Base-by-base conservation (phyloP, 2,888 invertebrate genomes). In the Liopterus haemorrhoidalis region DNA sequence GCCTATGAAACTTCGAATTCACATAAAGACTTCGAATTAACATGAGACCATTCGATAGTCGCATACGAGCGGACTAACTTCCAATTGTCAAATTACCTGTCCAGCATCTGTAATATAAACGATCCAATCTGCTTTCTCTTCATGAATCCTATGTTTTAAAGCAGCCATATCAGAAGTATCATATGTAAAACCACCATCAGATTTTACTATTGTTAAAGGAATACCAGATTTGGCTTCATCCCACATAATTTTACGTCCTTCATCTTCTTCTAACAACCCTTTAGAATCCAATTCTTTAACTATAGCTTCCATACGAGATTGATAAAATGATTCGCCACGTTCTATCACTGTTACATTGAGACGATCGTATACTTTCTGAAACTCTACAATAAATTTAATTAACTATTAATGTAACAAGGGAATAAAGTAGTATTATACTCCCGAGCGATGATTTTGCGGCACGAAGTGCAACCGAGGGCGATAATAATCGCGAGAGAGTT, bases 141-240 rank as follows among this genome's bases (percentile, higher is more conserved):
- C 88, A 42, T 82, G 70, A 2, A 89, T 67, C 37, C 91, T 77
- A 41, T 95, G 85, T 58, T 82, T 85, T 12, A 99, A 78, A 2
- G 92, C 82, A 1, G 99, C 93, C 78, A 99, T 74, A 64, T 99
- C 99, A 0, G 97, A 97, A 0, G 99, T 97, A 63, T 99, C 99
- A 65, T 99, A 99, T 0, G 99, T 99, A 58, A 79, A 87, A 11
- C 94, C 94, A 21, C 99, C 99, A 68, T 96, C 99, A 1, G 94
- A 90, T 69, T 99, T 99, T 0, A 97, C 82, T 16, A 99, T 74
- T 0, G 95, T 99, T 41, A 99, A 67, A 0, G 97, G 97, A 47
- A 96, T 82, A 39, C 81, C 81, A 5, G 74, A 78, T 46, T 75
- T 76, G 27, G 72, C 74, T 11, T 76, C 72, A 6, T 77, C 73